These are phyloP conservation scores for Malaclemys terrapin DNA, from an alignment of 2,113 vertebrate genomes.

Conservation along the genomic window DNA sequence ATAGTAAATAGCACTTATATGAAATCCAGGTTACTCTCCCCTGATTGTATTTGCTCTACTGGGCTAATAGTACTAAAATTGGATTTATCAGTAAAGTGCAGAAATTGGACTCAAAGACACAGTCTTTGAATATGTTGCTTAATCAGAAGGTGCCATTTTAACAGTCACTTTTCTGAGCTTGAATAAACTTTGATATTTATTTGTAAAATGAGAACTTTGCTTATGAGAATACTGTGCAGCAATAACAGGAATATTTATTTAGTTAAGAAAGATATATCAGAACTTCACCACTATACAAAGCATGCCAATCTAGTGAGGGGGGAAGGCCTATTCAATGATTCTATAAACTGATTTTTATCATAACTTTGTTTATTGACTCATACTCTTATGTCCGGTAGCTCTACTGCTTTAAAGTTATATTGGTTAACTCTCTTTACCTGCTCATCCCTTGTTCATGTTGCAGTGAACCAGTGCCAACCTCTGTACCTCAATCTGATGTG, in stretches of 20 bases:
- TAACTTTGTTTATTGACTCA: neutral
- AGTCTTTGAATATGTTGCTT: neutral
- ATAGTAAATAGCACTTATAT: neutral
- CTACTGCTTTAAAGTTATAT: neutral
- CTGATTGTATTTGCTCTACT: neutral
- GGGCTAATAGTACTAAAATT: neutral
- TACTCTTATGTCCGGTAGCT: neutral
- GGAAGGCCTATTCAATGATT: neutral
- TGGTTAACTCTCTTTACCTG: neutral
- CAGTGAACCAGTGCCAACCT: slow-evolving; percentile 84
- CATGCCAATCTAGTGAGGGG: neutral
- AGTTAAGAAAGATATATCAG: neutral
- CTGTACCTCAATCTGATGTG: slow-evolving; percentile 92
- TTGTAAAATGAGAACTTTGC: neutral
- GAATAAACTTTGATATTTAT: neutral
- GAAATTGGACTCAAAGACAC: neutral
- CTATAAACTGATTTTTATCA: neutral
- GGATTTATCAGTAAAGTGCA: neutral
- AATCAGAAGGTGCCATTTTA: neutral
- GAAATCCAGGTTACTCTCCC: neutral
- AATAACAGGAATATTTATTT: neutral
- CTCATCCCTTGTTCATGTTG: slow-evolving; percentile 11
- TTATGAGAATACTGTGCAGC: neutral
- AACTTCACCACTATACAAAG: neutral
- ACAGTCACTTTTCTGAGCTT: neutral